Evolutionary conservation across 2,797 vertebrate species (phyloP).

Genomic region (Rousettus madagascariensis): DNA sequence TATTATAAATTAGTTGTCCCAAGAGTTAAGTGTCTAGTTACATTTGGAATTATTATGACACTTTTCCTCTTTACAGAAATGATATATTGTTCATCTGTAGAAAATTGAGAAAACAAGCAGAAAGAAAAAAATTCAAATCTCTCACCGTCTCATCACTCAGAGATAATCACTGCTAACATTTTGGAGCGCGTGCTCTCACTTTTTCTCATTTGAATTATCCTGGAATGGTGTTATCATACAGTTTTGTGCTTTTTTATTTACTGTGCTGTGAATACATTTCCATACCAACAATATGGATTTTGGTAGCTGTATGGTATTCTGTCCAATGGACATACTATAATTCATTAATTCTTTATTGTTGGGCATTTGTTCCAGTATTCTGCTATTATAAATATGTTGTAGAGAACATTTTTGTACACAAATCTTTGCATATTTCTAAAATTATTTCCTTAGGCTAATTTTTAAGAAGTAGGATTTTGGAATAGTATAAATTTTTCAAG

Average conservation of each 20-base stretch:
- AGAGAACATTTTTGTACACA: not conserved
- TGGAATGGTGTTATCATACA: not conserved
- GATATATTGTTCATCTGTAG: not conserved
- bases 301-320: not conserved
- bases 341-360: not conserved
- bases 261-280: not conserved
- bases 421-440: not conserved
- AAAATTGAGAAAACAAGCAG: slow-evolving; percentile 10
- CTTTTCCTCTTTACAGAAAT: not conserved
- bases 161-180: not conserved
- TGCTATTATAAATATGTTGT: not conserved
- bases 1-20: not conserved
- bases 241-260: not conserved
- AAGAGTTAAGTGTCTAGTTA: not conserved
- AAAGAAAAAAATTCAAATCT: not conserved
- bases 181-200: not conserved
- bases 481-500: not conserved
- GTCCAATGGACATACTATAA: not conserved
- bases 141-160: not conserved
- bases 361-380: not conserved
- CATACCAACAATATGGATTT: not conserved
- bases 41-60: not conserved
- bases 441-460: slow-evolving; percentile 49
- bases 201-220: not conserved
- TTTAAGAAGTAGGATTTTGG: slow-evolving; percentile 38